Conservation (phyloP, 2,113 vertebrate species). For the Mesoclemmys tuberculata region DNA sequence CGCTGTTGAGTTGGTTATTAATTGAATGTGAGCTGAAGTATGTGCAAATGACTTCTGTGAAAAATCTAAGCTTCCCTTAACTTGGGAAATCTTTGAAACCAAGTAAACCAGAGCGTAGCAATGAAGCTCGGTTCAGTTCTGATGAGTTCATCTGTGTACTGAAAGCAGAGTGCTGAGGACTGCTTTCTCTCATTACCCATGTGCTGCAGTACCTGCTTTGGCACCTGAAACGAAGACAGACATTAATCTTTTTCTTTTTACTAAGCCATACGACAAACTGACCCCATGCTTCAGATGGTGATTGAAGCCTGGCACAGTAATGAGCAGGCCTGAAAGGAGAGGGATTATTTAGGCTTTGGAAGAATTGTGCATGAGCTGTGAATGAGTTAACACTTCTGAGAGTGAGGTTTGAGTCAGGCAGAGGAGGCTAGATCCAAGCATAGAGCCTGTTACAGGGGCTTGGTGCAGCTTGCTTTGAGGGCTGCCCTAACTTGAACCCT, state of each 20-base stretch:
- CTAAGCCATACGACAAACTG: accelerated
- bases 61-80: not conserved
- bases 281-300: not conserved
- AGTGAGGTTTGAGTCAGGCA: not conserved
- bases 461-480: not conserved
- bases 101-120: accelerated
- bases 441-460: not conserved
- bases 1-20: not conserved
- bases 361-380: not conserved
- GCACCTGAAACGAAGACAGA: not conserved
- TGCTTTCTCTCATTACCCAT: not conserved
- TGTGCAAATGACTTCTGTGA: not conserved
- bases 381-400: not conserved
- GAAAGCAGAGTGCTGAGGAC: not conserved
- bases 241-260: not conserved
- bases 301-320: not conserved
- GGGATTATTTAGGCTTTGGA: not conserved
- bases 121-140: not conserved
- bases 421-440: not conserved
- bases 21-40: not conserved
- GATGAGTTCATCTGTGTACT: not conserved
- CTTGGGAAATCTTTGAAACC: not conserved
- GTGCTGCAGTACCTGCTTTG: accelerated
- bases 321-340: not conserved
- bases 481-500: not conserved